Evolutionary conservation across 2,113 vertebrate species (phyloP).

Genomic region (Saccopteryx bilineata): DNA sequence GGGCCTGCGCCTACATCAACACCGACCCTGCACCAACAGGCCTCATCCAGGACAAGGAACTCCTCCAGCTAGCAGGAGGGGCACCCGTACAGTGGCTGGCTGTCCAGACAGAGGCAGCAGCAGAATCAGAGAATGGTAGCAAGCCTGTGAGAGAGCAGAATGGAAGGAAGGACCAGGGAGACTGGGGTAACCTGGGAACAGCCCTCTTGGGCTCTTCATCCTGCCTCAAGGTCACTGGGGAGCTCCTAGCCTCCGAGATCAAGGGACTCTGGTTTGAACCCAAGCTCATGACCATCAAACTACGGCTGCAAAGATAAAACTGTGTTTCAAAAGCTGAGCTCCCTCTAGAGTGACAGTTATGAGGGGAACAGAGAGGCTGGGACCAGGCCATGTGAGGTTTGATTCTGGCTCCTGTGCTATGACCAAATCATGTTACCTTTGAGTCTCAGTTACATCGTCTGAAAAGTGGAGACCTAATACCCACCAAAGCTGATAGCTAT

Average conservation of each 20-base stretch:
- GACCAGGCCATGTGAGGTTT: not conserved
- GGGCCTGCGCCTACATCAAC: not conserved
- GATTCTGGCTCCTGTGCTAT: not conserved
- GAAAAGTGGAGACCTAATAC: not conserved
- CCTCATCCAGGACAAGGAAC: not conserved
- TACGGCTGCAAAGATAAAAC: not conserved
- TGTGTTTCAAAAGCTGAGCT: not conserved
- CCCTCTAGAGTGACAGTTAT: not conserved
- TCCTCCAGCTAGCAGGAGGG: not conserved
- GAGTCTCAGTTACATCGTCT: not conserved
- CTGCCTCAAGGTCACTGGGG: rapidly evolving
- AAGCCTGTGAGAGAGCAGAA: not conserved
- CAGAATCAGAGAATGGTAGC: not conserved
- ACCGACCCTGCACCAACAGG: not conserved
- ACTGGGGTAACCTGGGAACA: rapidly evolving
- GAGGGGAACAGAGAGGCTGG: not conserved
- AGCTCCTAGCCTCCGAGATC: not conserved
- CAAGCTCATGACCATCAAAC: not conserved
- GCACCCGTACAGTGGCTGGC: rapidly evolving
- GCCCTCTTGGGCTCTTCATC: not conserved
- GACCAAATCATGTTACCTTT: not conserved
- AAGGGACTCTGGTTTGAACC: not conserved
- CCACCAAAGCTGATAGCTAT: too few species aligned
- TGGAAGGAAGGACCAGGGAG: not conserved
- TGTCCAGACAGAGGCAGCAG: not conserved